Evolutionary conservation across 2,888 invertebrate species (phyloP).

Genomic region (Drosophila acutilabella): DNA sequence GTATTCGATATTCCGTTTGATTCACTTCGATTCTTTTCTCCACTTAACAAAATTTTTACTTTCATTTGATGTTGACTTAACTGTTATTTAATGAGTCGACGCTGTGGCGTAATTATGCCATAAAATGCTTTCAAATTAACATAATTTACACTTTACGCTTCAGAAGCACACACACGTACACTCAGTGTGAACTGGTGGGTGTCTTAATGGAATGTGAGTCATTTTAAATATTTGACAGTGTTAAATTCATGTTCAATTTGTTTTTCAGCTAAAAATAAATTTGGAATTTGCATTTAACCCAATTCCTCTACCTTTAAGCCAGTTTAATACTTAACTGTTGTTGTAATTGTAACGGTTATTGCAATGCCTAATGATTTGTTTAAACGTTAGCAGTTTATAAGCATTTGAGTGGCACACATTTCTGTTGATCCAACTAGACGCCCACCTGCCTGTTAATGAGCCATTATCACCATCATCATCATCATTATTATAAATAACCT

Average conservation of each 20-base stretch:
- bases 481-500: slow-evolving; percentile 21
- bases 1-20: slow-evolving; percentile 10
- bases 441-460: slow-evolving; percentile 51
- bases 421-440: slow-evolving; percentile 1
- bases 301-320: slow-evolving; percentile 16
- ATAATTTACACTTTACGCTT: slow-evolving; percentile 67
- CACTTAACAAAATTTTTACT: slow-evolving; percentile 56
- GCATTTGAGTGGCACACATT: slow-evolving; percentile 19
- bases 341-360: slow-evolving; percentile 27
- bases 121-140: slow-evolving; percentile 74
- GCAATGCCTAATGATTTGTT: slow-evolving; percentile 41
- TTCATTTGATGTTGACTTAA: slow-evolving; percentile 64
- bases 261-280: slow-evolving; percentile 28
- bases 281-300: slow-evolving; percentile 37
- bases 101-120: slow-evolving; percentile 63
- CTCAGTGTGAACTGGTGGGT: slow-evolving; percentile 30
- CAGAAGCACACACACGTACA: slow-evolving; percentile 6
- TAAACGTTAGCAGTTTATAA: slow-evolving; percentile 40
- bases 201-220: slow-evolving; percentile 43
- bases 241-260: slow-evolving; percentile 20
- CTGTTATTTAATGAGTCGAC: slow-evolving; percentile 67
- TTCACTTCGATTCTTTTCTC: slow-evolving; percentile 51
- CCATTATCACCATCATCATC: slow-evolving; percentile 43
- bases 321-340: slow-evolving; percentile 34
- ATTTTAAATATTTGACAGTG: slow-evolving; percentile 30